A percentile compares a stretch with the other conserved stretches of the same genome.
phyloP scores from a whole-genome alignment of 2,113 vertebrate species.

The Oenanthe melanoleuca region DNA sequence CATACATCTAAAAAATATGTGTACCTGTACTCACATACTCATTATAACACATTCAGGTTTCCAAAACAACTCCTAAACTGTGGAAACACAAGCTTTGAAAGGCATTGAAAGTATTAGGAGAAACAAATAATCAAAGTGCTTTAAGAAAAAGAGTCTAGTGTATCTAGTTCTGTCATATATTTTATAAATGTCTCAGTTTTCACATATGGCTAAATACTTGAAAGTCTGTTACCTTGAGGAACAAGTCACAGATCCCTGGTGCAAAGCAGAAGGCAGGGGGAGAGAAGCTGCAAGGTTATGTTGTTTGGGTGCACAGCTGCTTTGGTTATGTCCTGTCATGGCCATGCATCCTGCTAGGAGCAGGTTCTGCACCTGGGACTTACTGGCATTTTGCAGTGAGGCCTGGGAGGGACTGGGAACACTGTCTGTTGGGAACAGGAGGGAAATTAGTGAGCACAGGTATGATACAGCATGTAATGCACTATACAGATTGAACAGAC shows the following conservation, averaged over 20 bases:
- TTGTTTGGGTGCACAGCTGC: neutral
- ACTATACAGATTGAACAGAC: neutral
- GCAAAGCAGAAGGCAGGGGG: neutral
- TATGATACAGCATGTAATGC: neutral
- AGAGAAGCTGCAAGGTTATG: neutral
- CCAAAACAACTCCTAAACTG: neutral
- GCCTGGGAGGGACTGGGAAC: constrained; percentile 88
- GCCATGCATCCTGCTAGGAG: constrained; percentile 13
- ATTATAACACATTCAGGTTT: neutral
- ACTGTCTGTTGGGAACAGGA: constrained; percentile 84
- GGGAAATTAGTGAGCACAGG: neutral
- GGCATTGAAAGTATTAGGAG: neutral
- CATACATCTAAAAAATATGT: neutral
- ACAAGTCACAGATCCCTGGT: neutral
- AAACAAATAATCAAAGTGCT: neutral
- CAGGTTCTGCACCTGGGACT: constrained; percentile 61
- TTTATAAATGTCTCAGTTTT: neutral
- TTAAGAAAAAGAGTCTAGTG: neutral
- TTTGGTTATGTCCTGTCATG: neutral
- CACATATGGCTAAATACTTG: neutral
- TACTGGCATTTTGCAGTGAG: constrained; percentile 92
- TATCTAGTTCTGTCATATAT: neutral
- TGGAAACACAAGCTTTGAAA: neutral
- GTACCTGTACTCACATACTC: neutral
- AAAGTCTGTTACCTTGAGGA: neutral